Evolutionary conservation across 2,113 vertebrate genomes (phyloP), one percentile per base, ranked within the genome.

Genomic region (Amphiprion ocellaris): DNA sequence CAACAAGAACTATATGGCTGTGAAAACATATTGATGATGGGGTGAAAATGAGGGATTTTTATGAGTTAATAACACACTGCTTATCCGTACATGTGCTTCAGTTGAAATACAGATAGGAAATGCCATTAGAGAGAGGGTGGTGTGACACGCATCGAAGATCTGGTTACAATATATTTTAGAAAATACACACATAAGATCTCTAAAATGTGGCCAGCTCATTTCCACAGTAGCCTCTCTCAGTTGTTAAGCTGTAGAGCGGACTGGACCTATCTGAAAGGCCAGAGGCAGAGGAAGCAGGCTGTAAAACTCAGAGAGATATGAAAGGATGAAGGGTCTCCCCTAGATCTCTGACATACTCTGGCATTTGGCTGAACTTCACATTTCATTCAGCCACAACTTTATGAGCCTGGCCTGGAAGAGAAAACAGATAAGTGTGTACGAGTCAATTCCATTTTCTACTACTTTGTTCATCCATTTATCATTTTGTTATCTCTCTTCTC

Each of bases 311-410:
- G 10, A 77, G 33, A 74, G 71, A 87, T 83, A 82, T 81, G 56
- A 55, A 50, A 80, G 74, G 67, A 82, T n/a, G 16, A 17, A 87
- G 69, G 76, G 55, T 79, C 53, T 82, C 64, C 53, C 47, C 62
- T 52, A 54, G 52, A 83, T 80, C 77, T 81, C 63, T 75, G 77
- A 77, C 78, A 84, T 47, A 64, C 28, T 67, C 46, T 73, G 81
- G 65, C 89, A 78, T 87, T 88, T 85, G 56, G 28, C 69, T 81
- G 66, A 85, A 86, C 85, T 85, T 86, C 71, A 79, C 49, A 73
- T 84, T 83, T 83, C 69, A 82, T 82, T 84, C 77, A 83, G 54
- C 37, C 49, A 50, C 33, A 81, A 33, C 74, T 83, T 81, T 73
- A 81, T 64, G 53, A 82, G 76, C 41, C 44, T 74, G 56, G 47